A percentile compares a stretch with the other conserved stretches of the same genome.
These are phyloP conservation scores for Drosophila sulfurigaster DNA, from an alignment of 1,140 invertebrate genomes.

Conservation along the genomic window DNA sequence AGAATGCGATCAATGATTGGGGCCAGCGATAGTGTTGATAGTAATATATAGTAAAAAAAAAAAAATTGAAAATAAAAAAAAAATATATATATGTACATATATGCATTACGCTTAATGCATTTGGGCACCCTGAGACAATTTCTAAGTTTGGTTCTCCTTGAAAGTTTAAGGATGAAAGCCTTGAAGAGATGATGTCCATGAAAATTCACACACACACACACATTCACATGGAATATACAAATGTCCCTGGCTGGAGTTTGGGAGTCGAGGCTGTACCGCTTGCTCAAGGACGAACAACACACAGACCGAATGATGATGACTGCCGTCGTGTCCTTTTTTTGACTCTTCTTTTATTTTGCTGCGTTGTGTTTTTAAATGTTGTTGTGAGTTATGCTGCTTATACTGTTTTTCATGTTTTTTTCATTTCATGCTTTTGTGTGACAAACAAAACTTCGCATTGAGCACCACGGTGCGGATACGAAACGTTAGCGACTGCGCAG, in stretches of 20 bases:
- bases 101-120: slow-evolving; percentile 29
- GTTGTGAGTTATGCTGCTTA: slow-evolving; percentile 21
- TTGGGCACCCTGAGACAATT: neutral
- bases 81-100: too few relatives aligned
- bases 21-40: slow-evolving; percentile 42
- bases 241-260: slow-evolving; percentile 33
- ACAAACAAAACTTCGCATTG: slow-evolving; percentile 32
- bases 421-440: slow-evolving; percentile 11
- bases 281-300: slow-evolving; percentile 31
- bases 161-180: slow-evolving; percentile 19
- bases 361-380: slow-evolving; percentile 13
- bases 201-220: slow-evolving; percentile 22
- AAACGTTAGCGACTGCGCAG: slow-evolving; percentile 69
- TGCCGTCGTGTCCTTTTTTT: neutral
- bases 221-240: neutral
- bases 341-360: neutral
- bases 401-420: too few relatives aligned
- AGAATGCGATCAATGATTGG: slow-evolving; percentile 39
- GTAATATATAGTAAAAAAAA: neutral
- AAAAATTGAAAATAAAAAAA: too few relatives aligned
- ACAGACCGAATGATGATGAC: slow-evolving; percentile 1
- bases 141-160: slow-evolving; percentile 5
- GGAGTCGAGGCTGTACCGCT: slow-evolving; percentile 40
- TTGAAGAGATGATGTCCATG: slow-evolving; percentile 46
- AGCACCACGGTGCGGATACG: slow-evolving; percentile 49